Conservation (phyloP, 1,140 invertebrate genomes). For the Orchesella cincta region DNA sequence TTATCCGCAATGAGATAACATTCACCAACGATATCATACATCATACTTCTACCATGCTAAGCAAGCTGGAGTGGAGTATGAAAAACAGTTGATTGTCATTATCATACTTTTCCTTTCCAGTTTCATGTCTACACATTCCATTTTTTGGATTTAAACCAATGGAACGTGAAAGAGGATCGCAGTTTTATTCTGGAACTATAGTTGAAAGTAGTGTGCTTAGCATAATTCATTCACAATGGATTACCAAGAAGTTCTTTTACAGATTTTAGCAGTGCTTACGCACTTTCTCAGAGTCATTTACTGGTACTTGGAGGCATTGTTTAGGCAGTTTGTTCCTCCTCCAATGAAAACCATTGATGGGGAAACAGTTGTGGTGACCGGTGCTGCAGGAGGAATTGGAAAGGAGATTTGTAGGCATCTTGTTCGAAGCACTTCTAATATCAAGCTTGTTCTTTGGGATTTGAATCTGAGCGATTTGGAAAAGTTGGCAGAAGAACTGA, state of each 20-base stretch:
- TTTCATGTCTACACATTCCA: too few species aligned
- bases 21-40: too few species aligned
- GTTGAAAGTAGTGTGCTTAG: not conserved
- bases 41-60: too few species aligned
- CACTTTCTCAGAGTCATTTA: not conserved
- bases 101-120: too few species aligned
- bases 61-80: too few species aligned
- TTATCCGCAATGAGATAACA: too few species aligned
- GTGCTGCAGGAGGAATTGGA: constrained; percentile 6
- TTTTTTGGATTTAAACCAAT: too few species aligned
- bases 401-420: constrained; percentile 15
- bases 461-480: not conserved
- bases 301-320: constrained; percentile 13
- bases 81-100: too few species aligned
- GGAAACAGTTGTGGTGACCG: not conserved
- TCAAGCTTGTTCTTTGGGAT: constrained; percentile 1
- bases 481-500: not conserved
- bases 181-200: too few species aligned
- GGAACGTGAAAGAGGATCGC: too few species aligned
- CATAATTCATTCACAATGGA: not conserved
- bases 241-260: not conserved
- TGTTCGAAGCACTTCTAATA: not conserved
- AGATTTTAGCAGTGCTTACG: not conserved
- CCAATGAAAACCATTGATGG: constrained; percentile 17
- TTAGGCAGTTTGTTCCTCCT: not conserved